Evolutionary conservation across 2,113 vertebrate genomes (phyloP), one percentile per base, ranked within the genome.

Genomic region (Nymphicus hollandicus): DNA sequence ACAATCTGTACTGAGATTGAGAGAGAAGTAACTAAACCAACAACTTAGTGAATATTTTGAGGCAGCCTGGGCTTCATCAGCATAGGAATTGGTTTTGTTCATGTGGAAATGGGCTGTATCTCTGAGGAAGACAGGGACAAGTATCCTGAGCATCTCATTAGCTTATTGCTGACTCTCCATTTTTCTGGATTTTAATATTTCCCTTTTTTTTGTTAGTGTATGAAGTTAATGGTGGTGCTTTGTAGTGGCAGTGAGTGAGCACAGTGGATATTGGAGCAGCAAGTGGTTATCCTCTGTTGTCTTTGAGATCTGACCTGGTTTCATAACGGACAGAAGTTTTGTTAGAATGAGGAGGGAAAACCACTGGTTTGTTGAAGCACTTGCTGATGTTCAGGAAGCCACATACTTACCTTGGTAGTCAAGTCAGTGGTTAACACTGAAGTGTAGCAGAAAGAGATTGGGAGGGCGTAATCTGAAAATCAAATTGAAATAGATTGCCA

Each of bases 401-500:
- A 0, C 4, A 25, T 33, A 33, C 53, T 86, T 64, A 27, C 46
- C 46, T 58, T 27, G 11, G 37, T 50, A 66, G 80, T 70, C 37
- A 71, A 83, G 58, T 69, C n/a, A 23, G 33, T 74, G 56, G 50
- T 92, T 92, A 92, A 65, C 78, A 41, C 68, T 74, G 80, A 88
- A 92, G 64, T 35, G 31, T 81, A 78, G 41, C n/a, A 86, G 52
- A 90, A 83, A 28, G 55, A 86, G 88, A 81, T n/a, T 2, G 7
- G 11, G 72, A 86, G 80, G 64, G 83, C 44, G 56, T 22, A 50
- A 43, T 88, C 80, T 86, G 71, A 68, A 93, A 88, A 78, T 71
- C 50, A 86, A 86, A 83, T 91, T 93, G 83, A 88, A 91, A 88
- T 93, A 92, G 92, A 88, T 91, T 63, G 80, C 86, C 91, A 96